Evolutionary conservation across 92 coral and sea anemone species (phyloP).

Genomic region (Epizoanthus rinbou): DNA sequence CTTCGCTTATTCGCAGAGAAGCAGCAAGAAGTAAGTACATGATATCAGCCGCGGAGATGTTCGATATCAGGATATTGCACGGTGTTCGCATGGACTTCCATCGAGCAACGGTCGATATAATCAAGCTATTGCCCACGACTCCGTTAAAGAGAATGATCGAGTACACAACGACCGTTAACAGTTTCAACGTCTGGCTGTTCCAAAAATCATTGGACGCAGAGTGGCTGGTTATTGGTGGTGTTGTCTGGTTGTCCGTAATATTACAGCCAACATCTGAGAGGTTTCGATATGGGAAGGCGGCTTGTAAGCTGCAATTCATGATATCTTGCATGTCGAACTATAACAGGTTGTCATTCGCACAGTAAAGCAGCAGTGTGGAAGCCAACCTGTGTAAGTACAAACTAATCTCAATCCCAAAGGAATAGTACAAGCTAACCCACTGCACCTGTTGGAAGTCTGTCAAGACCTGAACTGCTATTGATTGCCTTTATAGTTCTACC

Average conservation of each 20-base stretch:
- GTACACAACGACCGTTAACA: conserved; percentile 32
- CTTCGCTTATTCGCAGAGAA: conserved; percentile 52
- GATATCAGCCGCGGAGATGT: conserved; percentile 62
- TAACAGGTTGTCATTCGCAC: neutral
- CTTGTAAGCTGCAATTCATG: conserved; percentile 1
- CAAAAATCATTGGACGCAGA: neutral
- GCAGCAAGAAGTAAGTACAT: conserved; percentile 57
- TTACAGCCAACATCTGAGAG: neutral
- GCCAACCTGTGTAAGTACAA: no score
- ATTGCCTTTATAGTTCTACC: neutral
- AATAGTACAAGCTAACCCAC: neutral
- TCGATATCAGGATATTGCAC: conserved; percentile 58
- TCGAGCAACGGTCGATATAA: conserved; percentile 46
- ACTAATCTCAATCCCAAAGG: neutral
- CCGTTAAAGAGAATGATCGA: conserved; percentile 51
- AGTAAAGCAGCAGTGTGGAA: neutral
- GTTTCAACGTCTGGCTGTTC: neutral
- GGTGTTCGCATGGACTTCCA: conserved; percentile 68
- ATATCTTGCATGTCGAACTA: neutral
- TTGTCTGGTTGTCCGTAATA: conserved; percentile 11
- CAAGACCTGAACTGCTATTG: neutral
- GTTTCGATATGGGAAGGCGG: neutral
- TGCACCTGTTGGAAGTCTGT: neutral
- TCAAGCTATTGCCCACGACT: conserved; percentile 57
- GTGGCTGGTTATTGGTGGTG: neutral